These are phyloP conservation scores for Agriopis marginaria DNA, from an alignment of 2,888 invertebrate species.

Conservation along the genomic window DNA sequence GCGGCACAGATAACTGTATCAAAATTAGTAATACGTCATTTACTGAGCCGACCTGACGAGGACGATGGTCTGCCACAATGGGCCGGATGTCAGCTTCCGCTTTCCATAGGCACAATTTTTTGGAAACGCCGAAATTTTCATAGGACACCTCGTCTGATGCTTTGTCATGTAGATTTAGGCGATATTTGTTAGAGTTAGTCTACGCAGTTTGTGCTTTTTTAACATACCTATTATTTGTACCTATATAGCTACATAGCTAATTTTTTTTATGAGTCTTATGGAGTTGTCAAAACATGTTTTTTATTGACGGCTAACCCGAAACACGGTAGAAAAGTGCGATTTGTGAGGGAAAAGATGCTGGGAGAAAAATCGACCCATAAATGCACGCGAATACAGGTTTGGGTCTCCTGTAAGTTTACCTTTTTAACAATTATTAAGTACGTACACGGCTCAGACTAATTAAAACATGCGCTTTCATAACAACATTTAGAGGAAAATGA, in stretches of 20 bases:
- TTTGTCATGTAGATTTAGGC: constrained; percentile 79
- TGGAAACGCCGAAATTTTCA: constrained; percentile 84
- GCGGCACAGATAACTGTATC: constrained; percentile 77
- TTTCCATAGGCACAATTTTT: constrained; percentile 79
- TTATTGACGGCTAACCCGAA: too few species aligned
- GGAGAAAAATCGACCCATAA: too few species aligned
- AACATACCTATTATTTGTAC: not conserved
- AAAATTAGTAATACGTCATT: constrained; percentile 72
- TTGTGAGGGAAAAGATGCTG: too few species aligned
- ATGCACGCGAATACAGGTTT: too few species aligned
- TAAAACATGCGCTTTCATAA: constrained; percentile 9
- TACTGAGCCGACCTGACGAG: constrained; percentile 71
- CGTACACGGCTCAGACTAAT: not conserved
- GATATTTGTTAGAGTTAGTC: constrained; percentile 45
- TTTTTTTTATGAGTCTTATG: too few species aligned
- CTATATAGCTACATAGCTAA: not conserved
- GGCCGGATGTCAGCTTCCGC: constrained; percentile 76
- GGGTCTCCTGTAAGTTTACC: too few species aligned
- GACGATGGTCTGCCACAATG: constrained; percentile 80
- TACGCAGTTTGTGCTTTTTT: constrained; percentile 14
- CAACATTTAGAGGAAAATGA: constrained; percentile 27
- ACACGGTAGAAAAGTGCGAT: too few species aligned
- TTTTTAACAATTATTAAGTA: not conserved
- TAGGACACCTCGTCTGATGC: constrained; percentile 67
- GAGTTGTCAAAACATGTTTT: too few species aligned